Evolutionary conservation across 2,888 invertebrate genomes (phyloP), one percentile per base, ranked within the genome.

Genomic region (Acleris laterana): DNA sequence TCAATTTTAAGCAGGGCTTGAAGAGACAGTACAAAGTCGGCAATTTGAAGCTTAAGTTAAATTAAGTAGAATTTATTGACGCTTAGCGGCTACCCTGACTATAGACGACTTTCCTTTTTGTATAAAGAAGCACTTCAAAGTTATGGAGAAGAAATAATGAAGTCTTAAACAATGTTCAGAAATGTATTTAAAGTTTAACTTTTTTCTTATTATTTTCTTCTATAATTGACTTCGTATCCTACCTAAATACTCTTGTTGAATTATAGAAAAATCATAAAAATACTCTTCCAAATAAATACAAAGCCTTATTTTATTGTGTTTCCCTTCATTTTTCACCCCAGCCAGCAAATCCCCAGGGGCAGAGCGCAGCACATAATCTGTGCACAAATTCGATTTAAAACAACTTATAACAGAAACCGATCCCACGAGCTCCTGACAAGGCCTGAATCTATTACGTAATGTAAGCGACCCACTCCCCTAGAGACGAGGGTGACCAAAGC

Each of bases 401-500:
- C 60, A 60, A 61, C 65, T 56, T 68, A 69, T 67, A 68, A 62
- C 56, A 52, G 65, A 55, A 70, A 62, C 70, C 69, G 70, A 70
- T 70, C 69, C 64, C 69, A 68, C 62, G 69, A 67, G 56, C 53
- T 69, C 62, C 51, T 61, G 73, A 78, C 74, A 76, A 75, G 77
- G 77, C 73, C 75, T 72, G 76, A 78, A 79, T 77, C 79, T 78
- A 81, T 85, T 82, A 85, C 78, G 80, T 82, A 82, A 85, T 81
- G 80, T 79, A 76, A 74, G 76, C 81, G 82, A 82, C 82, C 84
- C 78, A 84, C 79, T 83, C 81, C 71, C 48, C 58, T 53, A 67
- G 66, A 71, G 74, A 71, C 71, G 72, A 46, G 71, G 69, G 62
- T 69, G 69, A 73, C 74, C 77, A 72, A 72, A 77, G 77, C 78